Base-by-base conservation (phyloP, 2,888 invertebrate species). In the Apotomis turbidana region DNA sequence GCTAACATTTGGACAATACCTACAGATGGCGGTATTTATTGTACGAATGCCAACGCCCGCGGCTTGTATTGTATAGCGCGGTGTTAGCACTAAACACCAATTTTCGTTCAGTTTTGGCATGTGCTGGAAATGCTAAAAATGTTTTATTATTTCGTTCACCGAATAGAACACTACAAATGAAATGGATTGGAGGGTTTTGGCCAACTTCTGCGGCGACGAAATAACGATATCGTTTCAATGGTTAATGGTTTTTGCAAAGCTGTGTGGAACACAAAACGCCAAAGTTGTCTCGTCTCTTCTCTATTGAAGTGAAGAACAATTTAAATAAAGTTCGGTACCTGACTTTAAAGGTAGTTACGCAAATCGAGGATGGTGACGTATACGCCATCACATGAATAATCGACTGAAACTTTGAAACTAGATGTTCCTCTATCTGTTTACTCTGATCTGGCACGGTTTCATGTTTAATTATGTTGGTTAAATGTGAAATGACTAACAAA, bases 61-160 rank as follows among this genome's bases (percentile, higher is more conserved):
- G 51, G 67, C 67, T 51, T 55, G 52, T 55, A 15, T 51, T 55
- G 52, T 55, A 15, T 64, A 64, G 44, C 61, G 69, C 55, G 3
- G 12, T 9, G 38, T 57, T 49, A 57, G 62, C 62, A 57, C 46
- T 67, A 67, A 67, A 67, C 61, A 61, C 67, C 61, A 71, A 67
- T 71, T 49, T 59, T 59, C 63, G 52, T 44, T 49, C 41, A 46
- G 44, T 64, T 67, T 55, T 71, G 66, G 66, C 66, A 71, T 12
- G 15, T 61, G 54, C 64, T 44, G 44, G 54, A 70, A 66, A 71
- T 38, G 8, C 55, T 49, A 49, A 54, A 57, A 54, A 46, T 64
- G 10, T 66, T 66, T 46, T 41, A 41, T 58, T 58, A 38, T 63
- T 10, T 59, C 36, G 51, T 10, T 54, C 15, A 54, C 60, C 60